These are phyloP conservation scores for Bombylius major DNA, from an alignment of 2,888 invertebrate genomes.

Conservation along the genomic window DNA sequence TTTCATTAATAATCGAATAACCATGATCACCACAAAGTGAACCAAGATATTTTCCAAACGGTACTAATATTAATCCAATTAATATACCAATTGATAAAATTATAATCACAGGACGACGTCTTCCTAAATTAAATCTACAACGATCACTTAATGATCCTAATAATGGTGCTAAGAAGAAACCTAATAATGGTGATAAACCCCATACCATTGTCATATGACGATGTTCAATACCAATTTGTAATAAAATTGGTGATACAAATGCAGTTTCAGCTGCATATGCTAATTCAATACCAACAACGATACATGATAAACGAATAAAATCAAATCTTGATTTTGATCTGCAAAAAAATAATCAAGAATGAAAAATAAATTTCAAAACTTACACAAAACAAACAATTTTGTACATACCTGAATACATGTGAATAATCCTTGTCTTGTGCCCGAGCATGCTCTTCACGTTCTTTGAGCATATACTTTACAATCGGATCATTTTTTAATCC, in stretches of 20 bases:
- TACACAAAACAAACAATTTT: neutral
- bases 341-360: neutral
- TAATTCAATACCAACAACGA: slow-evolving; percentile 46
- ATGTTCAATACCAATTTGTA: slow-evolving; percentile 48
- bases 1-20: neutral
- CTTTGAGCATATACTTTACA: slow-evolving; percentile 33
- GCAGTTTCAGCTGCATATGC: slow-evolving; percentile 56
- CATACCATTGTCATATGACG: slow-evolving; percentile 44
- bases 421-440: slow-evolving; percentile 33
- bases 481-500: slow-evolving; percentile 29
- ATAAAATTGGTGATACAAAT: slow-evolving; percentile 49
- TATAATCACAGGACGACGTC: slow-evolving; percentile 47
- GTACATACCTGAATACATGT: slow-evolving; percentile 29
- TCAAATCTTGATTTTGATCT: slow-evolving; percentile 29
- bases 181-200: slow-evolving; percentile 35
- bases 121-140: slow-evolving; percentile 41
- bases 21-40: slow-evolving; percentile 37
- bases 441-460: slow-evolving; percentile 31
- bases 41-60: slow-evolving; percentile 46
- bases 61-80: slow-evolving; percentile 44
- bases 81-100: slow-evolving; percentile 44
- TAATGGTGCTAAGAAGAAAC: slow-evolving; percentile 35
- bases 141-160: slow-evolving; percentile 49
- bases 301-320: slow-evolving; percentile 29
- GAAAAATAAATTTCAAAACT: too few relatives aligned